Base-by-base conservation (phyloP, 2,113 vertebrate genomes). In the Atrichornis clamosus region DNA sequence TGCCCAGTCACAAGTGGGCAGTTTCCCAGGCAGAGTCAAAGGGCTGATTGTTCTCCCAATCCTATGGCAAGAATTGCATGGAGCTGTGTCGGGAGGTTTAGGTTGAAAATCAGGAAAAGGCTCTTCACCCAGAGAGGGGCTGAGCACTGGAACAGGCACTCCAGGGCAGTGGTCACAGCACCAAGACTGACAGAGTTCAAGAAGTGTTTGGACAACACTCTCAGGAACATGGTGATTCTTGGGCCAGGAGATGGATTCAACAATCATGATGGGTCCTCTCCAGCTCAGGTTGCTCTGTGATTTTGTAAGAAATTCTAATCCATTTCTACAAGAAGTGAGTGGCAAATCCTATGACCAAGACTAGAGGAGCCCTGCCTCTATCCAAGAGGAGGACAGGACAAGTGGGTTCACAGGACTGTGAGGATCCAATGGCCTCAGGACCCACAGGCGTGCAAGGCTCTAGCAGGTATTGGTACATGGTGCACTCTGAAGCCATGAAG, bases 221-320 rank as follows among this genome's bases (percentile, higher is more conserved):
- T 28, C 53, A 55, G 69, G 28, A 5, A 39, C 13, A 5, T 5
- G 46, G 24, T 67, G 7, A 44, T 13, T 11, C n/a, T 37, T 23
- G 27, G 2, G 4, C n/a, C 52, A 59, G 46, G 62, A 68, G 11
- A 3, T 75, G n/a, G n/a, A 62, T 26, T 55, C 0, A 0, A 11
- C 62, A 16, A 7, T 47, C n/a, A 1, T 4, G 3, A 9, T 27
- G 14, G 11, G 10, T 32, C 17, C 47, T 3, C 35, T 76, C 55
- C n/a, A 49, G 2, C 10, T 41, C 21, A 41, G 39, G 30, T 9
- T 53, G 10, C 32, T 67, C 21, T 42, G 30, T 41, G 41, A 32
- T 49, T 69, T 12, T 26, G 1, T 33, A 62, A 39, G 56, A 20
- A 26, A 26, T 33, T 47, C 28, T 33, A 62, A 39, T 50, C 47